Conservation (phyloP, 2,888 invertebrate genomes). For the Drosophila setosimentum region DNA sequence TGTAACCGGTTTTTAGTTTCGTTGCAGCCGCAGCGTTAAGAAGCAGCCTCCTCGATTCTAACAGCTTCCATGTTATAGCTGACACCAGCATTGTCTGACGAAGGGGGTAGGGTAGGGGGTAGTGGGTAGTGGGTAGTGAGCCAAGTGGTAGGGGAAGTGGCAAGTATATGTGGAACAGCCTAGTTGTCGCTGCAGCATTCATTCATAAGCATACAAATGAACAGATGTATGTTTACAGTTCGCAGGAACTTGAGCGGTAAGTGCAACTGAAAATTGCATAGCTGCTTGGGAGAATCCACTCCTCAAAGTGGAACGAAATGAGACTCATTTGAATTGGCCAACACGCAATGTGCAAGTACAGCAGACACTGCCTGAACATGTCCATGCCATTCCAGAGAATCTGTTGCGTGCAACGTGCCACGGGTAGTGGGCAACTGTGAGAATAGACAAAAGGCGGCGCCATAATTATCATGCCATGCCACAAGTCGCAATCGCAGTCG, state of each 20-base stretch:
- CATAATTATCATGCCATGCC: slow-evolving; percentile 66
- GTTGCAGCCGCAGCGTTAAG: slow-evolving; percentile 28
- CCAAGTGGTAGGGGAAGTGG: slow-evolving; percentile 2
- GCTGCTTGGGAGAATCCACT: slow-evolving; percentile 1
- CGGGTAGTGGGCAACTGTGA: neutral
- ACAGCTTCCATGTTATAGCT: slow-evolving; percentile 43
- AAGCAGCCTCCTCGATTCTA: slow-evolving; percentile 26
- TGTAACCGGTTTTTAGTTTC: slow-evolving; percentile 71
- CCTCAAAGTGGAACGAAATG: slow-evolving; percentile 35
- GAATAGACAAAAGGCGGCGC: slow-evolving; percentile 62
- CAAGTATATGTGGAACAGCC: slow-evolving; percentile 37
- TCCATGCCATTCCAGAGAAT: slow-evolving; percentile 47
- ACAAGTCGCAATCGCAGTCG: slow-evolving; percentile 26
- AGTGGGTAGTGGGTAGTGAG: neutral
- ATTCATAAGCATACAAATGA: slow-evolving; percentile 49
- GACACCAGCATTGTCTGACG: slow-evolving; percentile 38
- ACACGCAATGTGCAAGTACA: slow-evolving; percentile 67
- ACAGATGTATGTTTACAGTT: slow-evolving; percentile 6
- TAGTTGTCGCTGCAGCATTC: slow-evolving; percentile 51
- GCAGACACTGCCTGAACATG: slow-evolving; percentile 24
- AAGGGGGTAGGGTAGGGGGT: neutral
- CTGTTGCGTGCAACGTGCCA: slow-evolving; percentile 7
- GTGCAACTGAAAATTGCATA: slow-evolving; percentile 22
- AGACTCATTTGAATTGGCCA: slow-evolving; percentile 67
- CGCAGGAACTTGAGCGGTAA: slow-evolving; percentile 13